Conservation (phyloP, 1,140 invertebrate species). For the Drosophila elegans region DNA sequence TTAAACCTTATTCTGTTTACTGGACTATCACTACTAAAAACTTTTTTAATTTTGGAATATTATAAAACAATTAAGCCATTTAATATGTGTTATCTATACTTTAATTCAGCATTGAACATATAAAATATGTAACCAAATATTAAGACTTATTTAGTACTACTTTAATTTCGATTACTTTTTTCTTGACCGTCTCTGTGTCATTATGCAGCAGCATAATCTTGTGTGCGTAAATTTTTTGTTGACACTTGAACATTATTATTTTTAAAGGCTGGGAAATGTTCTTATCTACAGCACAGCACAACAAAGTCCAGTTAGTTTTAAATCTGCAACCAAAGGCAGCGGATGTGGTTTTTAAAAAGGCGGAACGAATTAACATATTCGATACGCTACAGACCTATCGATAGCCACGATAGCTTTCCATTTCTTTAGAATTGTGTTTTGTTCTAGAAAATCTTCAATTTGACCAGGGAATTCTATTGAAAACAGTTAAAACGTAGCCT, state of each 20-base stretch:
- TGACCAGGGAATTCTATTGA: not conserved
- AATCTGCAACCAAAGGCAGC: not conserved
- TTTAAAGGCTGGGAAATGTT: not conserved
- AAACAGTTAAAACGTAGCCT: not conserved
- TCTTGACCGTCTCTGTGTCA: not conserved
- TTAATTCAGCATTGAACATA: too few relatives aligned
- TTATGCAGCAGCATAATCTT: not conserved
- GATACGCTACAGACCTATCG: not conserved
- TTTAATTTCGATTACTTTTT: not conserved
- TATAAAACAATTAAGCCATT: too few relatives aligned
- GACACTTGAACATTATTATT: not conserved
- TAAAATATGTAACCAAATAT: too few relatives aligned
- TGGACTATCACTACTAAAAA: too few relatives aligned
- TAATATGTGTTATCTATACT: too few relatives aligned
- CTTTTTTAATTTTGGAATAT: too few relatives aligned
- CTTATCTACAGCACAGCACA: not conserved
- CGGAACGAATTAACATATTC: not conserved
- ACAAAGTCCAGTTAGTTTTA: not conserved
- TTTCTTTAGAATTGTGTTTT: not conserved
- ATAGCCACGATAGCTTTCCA: not conserved
- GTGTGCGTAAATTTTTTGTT: not conserved
- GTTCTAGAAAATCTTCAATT: not conserved
- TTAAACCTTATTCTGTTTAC: too few relatives aligned
- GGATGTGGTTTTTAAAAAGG: constrained; percentile 2
- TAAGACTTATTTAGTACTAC: too few relatives aligned